Evolutionary conservation across 2,888 invertebrate species (phyloP).

Genomic region (Arge pagana): DNA sequence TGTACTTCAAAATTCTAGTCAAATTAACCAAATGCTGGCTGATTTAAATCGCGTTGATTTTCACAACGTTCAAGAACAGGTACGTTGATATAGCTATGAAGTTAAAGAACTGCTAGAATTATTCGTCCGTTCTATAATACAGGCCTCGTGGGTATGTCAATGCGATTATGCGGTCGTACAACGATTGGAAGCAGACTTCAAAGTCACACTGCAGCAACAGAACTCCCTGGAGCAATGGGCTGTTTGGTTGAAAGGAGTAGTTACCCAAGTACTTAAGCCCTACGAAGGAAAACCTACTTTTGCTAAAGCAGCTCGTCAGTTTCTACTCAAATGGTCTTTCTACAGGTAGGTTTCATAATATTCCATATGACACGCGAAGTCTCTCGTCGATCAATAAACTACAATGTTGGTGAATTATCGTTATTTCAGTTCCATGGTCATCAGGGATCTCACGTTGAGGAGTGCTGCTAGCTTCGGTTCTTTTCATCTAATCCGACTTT

Average conservation of each 20-base stretch:
- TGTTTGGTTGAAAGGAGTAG: slow-evolving; percentile 93
- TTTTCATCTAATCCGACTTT: slow-evolving; percentile 94
- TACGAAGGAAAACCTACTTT: slow-evolving; percentile 84
- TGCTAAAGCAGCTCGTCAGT: slow-evolving; percentile 85
- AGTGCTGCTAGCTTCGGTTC: slow-evolving; percentile 99
- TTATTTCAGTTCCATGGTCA: slow-evolving; percentile 87
- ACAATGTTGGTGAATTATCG: slow-evolving; percentile 16
- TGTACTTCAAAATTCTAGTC: slow-evolving; percentile 91
- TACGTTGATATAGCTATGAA: slow-evolving; percentile 46
- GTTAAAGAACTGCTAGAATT: slow-evolving; percentile 8
- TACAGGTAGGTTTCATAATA: slow-evolving; percentile 77
- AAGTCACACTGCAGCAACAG: slow-evolving; percentile 88
- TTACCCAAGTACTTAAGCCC: slow-evolving; percentile 85
- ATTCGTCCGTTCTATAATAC: slow-evolving; percentile 38
- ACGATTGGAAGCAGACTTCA: slow-evolving; percentile 90
- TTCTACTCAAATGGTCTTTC: slow-evolving; percentile 98
- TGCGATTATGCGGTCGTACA: slow-evolving; percentile 86
- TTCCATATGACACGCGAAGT: too few relatives aligned
- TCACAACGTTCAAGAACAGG: slow-evolving; percentile 88
- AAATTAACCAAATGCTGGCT: slow-evolving; percentile 94
- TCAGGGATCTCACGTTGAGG: slow-evolving; percentile 91
- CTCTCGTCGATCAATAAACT: background rate
- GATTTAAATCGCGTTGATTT: slow-evolving; percentile 98
- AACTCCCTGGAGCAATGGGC: slow-evolving; percentile 98
- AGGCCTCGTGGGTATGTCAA: slow-evolving; percentile 98